phyloP scores from a whole-genome alignment of 2,113 vertebrate genomes.

The Myodes glareolus region DNA sequence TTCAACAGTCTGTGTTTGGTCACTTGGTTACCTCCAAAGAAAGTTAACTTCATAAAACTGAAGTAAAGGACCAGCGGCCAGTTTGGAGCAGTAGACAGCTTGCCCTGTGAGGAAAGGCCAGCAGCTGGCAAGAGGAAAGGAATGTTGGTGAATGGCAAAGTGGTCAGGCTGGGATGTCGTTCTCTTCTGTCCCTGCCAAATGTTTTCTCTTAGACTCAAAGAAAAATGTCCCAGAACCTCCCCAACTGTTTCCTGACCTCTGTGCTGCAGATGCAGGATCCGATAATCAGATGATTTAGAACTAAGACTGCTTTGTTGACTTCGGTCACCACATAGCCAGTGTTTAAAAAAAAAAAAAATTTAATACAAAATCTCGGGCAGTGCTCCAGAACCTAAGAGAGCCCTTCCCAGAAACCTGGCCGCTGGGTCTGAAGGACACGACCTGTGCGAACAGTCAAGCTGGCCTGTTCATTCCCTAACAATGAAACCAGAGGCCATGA shows the following conservation, averaged over 20 bases:
- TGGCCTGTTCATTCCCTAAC: not conserved
- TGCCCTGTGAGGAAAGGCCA: not conserved
- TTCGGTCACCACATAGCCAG: not conserved
- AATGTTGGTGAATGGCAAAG: not conserved
- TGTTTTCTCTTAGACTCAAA: not conserved
- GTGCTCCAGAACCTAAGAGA: not conserved
- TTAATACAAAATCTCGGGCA: not conserved
- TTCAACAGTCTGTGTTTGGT: not conserved
- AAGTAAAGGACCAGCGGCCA: not conserved
- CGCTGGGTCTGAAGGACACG: not conserved
- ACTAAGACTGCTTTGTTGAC: not conserved
- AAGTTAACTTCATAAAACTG: not conserved
- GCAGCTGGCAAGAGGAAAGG: not conserved
- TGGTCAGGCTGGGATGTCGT: not conserved
- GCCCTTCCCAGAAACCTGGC: not conserved
- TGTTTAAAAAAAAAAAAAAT: not conserved
- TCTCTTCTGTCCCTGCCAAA: not conserved
- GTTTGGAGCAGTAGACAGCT: not conserved
- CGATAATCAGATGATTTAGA: constrained; percentile 4
- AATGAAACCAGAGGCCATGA: not conserved
- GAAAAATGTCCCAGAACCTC: not conserved
- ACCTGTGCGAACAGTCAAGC: not conserved
- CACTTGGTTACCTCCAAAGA: not conserved
- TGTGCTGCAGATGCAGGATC: not conserved
- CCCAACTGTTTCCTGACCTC: not conserved